phyloP scores from a whole-genome alignment of 2,797 vertebrate genomes.

The Acanthopagrus latus region DNA sequence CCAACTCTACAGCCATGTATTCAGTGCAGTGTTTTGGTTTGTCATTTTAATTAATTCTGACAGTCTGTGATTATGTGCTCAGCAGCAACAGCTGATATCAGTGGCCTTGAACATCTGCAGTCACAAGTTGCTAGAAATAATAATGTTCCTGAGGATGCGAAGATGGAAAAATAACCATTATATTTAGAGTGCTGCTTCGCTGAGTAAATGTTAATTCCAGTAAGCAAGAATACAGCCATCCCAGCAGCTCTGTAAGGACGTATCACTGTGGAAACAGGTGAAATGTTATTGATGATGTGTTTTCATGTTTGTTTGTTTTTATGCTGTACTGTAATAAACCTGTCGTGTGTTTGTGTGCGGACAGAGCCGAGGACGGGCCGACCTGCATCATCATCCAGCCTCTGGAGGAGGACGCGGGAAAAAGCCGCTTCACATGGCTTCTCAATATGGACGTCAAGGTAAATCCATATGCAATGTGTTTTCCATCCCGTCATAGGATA shows the following conservation, averaged over 20 bases:
- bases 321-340: no score
- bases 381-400: conserved; percentile 88
- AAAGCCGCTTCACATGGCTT: conserved; percentile 88
- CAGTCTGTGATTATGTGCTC: not conserved
- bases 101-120: conserved; percentile 8
- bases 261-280: no score
- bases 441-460: conserved; percentile 90
- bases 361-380: conserved; percentile 87
- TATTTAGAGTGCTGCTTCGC: not conserved
- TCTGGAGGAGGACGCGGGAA: conserved; percentile 45
- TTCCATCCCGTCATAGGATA: not conserved
- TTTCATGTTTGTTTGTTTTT: no score
- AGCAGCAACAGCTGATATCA: not conserved
- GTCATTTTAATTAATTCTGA: conserved; percentile 10
- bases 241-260: no score
- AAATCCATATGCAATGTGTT: not conserved
- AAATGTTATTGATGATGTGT: no score
- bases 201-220: not conserved
- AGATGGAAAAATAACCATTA: not conserved
- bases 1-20: not conserved
- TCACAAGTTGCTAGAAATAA: not conserved
- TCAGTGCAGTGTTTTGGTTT: not conserved
- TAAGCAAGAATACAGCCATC: no score
- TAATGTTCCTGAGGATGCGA: conserved; percentile 5
- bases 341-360: not conserved